These are phyloP conservation scores for Cistogaster globosa DNA, from an alignment of 2,888 invertebrate genomes.

Conservation along the genomic window DNA sequence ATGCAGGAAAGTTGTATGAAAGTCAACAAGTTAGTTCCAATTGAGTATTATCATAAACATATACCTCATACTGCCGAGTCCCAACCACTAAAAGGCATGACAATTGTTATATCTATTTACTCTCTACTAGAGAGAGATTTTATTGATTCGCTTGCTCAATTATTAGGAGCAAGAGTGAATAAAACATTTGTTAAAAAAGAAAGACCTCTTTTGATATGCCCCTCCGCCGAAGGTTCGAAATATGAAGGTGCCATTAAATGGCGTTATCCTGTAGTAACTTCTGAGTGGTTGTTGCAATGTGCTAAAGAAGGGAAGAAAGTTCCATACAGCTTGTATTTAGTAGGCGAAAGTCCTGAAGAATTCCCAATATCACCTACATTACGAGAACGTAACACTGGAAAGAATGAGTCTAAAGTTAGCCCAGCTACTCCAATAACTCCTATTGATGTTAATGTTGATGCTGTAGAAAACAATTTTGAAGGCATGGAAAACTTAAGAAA, in stretches of 20 bases:
- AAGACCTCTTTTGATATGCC: conserved; percentile 92
- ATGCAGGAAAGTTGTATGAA: conserved; percentile 83
- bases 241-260: conserved; percentile 92
- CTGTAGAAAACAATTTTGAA: conserved; percentile 69
- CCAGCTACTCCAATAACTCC: conserved; percentile 18
- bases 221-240: conserved; percentile 89
- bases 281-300: conserved; percentile 90
- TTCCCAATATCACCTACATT: conserved; percentile 78
- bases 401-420: conserved; percentile 43
- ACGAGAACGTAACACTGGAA: conserved; percentile 73
- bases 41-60: conserved; percentile 89
- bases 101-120: conserved; percentile 92
- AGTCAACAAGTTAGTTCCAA: conserved; percentile 84
- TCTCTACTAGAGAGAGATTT: conserved; percentile 89
- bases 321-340: conserved; percentile 85
- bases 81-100: conserved; percentile 87
- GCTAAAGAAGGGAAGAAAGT: conserved; percentile 84
- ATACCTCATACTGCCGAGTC: conserved; percentile 84
- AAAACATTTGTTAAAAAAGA: conserved; percentile 88
- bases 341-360: conserved; percentile 84
- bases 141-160: conserved; percentile 87
- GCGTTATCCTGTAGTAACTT: conserved; percentile 90
- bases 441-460: conserved; percentile 69
- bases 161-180: conserved; percentile 88
- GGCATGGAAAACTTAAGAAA: conserved; percentile 32